phyloP scores from a whole-genome alignment of 2,113 vertebrate genomes.

The Phasianus colchicus region DNA sequence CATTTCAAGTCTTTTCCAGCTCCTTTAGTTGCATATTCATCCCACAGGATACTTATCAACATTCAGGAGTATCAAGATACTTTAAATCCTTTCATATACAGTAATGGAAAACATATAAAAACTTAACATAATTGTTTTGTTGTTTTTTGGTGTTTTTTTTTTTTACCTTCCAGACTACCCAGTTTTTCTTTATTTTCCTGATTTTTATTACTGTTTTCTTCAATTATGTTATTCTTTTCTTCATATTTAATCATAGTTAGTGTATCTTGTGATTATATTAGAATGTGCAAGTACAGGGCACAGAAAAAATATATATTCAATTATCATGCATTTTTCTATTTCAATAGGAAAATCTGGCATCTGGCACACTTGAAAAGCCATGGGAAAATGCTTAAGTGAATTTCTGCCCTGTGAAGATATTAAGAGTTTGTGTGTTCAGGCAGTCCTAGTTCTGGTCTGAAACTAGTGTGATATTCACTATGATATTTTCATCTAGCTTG shows the following conservation, averaged over 20 bases:
- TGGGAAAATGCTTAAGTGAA: neutral
- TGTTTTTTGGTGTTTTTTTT: neutral
- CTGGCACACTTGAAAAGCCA: neutral
- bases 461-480: neutral
- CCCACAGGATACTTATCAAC: neutral
- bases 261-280: neutral
- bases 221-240: neutral
- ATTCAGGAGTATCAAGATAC: neutral
- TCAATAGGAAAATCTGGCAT: neutral
- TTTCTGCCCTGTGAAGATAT: neutral
- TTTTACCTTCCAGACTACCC: neutral
- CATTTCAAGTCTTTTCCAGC: neutral
- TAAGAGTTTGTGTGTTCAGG: neutral
- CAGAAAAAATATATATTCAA: neutral
- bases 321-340: neutral
- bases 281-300: neutral
- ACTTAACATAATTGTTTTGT: neutral
- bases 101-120: neutral
- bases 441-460: neutral
- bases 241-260: neutral
- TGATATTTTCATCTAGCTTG: neutral
- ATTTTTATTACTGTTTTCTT: neutral
- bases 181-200: neutral
- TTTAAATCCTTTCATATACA: neutral
- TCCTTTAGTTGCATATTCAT: neutral